Evolutionary conservation across 2,888 invertebrate species (phyloP).

Genomic region (Eueremaeus valkanovi): DNA sequence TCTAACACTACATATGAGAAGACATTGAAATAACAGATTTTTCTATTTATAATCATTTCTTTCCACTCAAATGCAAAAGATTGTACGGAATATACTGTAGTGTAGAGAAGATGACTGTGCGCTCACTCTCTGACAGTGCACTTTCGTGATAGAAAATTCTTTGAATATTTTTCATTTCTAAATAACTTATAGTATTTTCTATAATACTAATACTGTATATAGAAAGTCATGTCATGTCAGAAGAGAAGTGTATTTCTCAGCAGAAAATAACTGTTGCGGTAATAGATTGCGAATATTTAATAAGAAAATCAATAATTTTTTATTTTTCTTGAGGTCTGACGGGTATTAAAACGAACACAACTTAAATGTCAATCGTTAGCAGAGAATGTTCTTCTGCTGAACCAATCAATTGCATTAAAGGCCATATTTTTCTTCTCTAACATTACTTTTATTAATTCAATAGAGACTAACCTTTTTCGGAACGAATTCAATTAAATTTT

Average conservation of each 20-base stretch:
- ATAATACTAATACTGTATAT: no score
- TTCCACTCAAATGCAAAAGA: background rate
- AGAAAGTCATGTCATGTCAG: background rate
- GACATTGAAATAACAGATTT: background rate
- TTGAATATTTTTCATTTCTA: background rate
- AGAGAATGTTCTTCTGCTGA: background rate
- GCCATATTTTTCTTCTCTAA: background rate
- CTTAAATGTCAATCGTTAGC: background rate
- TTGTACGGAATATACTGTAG: no score
- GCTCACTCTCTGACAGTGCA: background rate
- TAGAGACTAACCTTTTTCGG: background rate
- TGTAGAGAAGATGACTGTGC: background rate
- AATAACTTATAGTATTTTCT: background rate
- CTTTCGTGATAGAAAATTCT: slow-evolving; percentile 2
- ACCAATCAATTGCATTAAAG: background rate
- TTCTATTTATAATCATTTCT: background rate
- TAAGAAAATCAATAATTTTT: slow-evolving; percentile 18
- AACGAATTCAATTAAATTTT: background rate
- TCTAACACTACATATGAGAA: background rate
- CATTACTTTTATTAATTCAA: background rate
- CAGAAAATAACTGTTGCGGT: background rate
- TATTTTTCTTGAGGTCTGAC: background rate
- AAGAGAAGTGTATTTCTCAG: background rate
- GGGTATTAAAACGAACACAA: background rate
- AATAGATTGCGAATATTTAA: slow-evolving; percentile 3